phyloP scores from a whole-genome alignment of 2,797 vertebrate species.

The Agapornis canus region DNA sequence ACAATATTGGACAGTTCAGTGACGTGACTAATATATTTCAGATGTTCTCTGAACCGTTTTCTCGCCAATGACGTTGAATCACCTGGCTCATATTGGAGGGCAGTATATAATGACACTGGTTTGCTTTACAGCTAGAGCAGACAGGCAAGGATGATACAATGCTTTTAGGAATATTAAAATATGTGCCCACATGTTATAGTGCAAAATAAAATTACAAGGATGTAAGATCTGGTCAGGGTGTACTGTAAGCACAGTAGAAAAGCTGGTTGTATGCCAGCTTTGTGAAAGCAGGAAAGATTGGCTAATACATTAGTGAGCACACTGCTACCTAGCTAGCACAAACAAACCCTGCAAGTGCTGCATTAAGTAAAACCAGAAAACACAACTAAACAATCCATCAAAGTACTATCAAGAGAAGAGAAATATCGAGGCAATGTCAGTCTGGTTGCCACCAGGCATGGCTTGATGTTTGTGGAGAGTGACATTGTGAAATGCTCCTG shows the following conservation, averaged over 20 bases:
- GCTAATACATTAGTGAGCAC: not conserved
- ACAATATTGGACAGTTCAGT: not conserved
- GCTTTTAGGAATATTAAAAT: not conserved
- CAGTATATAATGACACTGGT: not conserved
- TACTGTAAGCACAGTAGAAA: not conserved
- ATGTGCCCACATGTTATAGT: not conserved
- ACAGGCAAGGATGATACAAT: not conserved
- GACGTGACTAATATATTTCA: not conserved
- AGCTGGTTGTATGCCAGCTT: not conserved
- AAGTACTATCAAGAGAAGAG: slow-evolving; percentile 19
- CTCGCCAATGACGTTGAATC: not conserved
- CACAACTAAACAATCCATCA: slow-evolving; percentile 17
- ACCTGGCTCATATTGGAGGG: not conserved
- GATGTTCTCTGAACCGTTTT: not conserved
- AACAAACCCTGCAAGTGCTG: slow-evolving; percentile 10
- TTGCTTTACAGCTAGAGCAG: not conserved
- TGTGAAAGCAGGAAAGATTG: not conserved
- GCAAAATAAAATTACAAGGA: not conserved
- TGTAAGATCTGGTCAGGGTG: not conserved
- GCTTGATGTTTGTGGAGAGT: slow-evolving; percentile 60
- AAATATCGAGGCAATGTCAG: slow-evolving; percentile 7
- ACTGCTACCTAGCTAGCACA: not conserved
- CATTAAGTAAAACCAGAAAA: not conserved
- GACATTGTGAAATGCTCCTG: slow-evolving; percentile 63
- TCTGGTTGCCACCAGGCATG: slow-evolving; percentile 38